Evolutionary conservation across 2,113 vertebrate genomes (phyloP), one percentile per base, ranked within the genome.

Genomic region (Coreoperca whiteheadi): DNA sequence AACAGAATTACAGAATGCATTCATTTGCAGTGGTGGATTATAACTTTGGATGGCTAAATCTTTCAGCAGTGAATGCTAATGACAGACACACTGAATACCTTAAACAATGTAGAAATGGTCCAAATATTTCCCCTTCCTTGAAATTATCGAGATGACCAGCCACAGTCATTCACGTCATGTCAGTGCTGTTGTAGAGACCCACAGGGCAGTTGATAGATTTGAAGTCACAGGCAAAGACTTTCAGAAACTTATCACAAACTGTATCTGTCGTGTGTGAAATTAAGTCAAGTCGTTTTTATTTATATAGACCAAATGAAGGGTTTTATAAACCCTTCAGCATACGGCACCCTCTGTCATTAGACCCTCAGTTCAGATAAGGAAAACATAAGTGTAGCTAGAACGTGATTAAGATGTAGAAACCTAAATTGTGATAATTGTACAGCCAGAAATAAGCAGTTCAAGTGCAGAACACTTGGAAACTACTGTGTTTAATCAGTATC

Each of bases 11-110:
- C 61, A 57, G 77, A 74, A 54, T 48, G 4, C 25, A 11, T 86
- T 79, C 6, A 11, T 82, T 88, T 81, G 37, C 60, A 68, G 53
- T 8, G 6, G 61, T n/a, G 70, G 73, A 81, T 87, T 88, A 82
- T 46, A 79, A 41, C 60, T 83, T 83, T 70, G 69, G 41, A 68
- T 53, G 54, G 43, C 34, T 77, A 32, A 80, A 76, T 46, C 37
- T 64, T 54, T 75, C 64, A 16, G 57, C 37, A 43, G 18, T 50
- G 70, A 76, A 82, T 72, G 34, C 32, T 59, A 77, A 87, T 66
- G 34, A 34, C 34, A 61, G 10, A 48, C 54, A 51, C 68, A 28
- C 41, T 66, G 63, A 39, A 43, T 59, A 23, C 12, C 18, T 69
- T 51, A 70, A 21, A 84, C 23, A 60, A 21, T 63, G 57, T 25